Percentiles rank a stretch among this genome's conserved stretches.
Evolutionary conservation across 2,113 vertebrate genomes (phyloP).

Genomic region (Tauraco erythrolophus): DNA sequence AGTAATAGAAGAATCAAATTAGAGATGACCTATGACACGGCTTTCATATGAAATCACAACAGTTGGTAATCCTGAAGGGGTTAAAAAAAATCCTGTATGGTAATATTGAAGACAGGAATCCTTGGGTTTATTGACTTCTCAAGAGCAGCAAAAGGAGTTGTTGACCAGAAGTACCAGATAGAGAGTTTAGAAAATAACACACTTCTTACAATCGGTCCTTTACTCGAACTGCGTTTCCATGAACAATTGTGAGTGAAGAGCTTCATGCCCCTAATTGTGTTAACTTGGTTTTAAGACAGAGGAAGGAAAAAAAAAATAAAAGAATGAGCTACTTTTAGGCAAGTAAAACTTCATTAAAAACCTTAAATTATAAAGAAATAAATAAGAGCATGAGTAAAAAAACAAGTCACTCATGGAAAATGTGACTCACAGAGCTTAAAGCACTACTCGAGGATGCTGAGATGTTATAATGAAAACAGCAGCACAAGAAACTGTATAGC

Average conservation of each 20-base stretch:
- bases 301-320: fast-evolving
- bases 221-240: background rate
- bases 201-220: background rate
- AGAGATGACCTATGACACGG: background rate
- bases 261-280: background rate
- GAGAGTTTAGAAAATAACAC: background rate
- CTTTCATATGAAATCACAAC: background rate
- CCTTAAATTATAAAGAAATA: background rate
- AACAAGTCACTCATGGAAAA: background rate
- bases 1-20: background rate
- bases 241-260: background rate
- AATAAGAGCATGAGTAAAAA: background rate
- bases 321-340: background rate
- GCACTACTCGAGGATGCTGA: background rate
- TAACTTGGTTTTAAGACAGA: background rate
- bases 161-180: background rate
- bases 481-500: background rate
- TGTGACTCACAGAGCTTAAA: background rate
- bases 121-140: background rate
- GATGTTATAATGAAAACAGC: background rate
- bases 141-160: background rate
- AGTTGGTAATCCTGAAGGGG: background rate
- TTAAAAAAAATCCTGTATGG: background rate
- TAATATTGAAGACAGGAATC: background rate
- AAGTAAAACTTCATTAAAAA: background rate